Conservation (phyloP, 2,888 invertebrate genomes). For the Cepaea hortensis region DNA sequence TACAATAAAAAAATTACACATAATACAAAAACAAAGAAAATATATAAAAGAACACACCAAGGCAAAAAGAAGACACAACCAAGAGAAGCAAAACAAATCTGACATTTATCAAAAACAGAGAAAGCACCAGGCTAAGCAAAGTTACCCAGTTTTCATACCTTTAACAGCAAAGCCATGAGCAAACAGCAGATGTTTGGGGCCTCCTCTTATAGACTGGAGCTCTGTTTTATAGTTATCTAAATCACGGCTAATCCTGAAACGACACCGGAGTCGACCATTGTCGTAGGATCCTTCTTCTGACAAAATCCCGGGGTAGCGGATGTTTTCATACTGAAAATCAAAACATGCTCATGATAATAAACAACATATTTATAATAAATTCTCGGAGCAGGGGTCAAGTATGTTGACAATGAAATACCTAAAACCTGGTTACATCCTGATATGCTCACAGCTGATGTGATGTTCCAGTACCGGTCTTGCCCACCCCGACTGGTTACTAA, state of each 20-base stretch:
- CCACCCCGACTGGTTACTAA: too few relatives aligned
- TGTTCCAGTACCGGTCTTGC: too few relatives aligned
- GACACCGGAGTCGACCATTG: conserved; percentile 63
- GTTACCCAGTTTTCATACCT: conserved; percentile 46
- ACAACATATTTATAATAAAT: too few relatives aligned
- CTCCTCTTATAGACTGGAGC: conserved; percentile 54
- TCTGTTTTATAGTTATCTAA: conserved; percentile 24
- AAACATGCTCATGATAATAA: neutral
- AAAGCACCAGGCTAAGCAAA: neutral
- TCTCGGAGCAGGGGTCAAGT: too few relatives aligned
- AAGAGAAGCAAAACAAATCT: neutral
- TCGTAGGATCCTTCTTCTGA: conserved; percentile 63
- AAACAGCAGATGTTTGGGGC: conserved; percentile 63
- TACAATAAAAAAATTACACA: neutral
- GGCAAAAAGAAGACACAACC: neutral
- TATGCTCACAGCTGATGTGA: too few relatives aligned
- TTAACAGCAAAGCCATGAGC: conserved; percentile 62
- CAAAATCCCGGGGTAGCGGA: conserved; percentile 47
- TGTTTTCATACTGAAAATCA: conserved; percentile 14
- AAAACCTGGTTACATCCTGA: too few relatives aligned
- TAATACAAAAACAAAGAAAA: neutral
- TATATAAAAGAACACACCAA: neutral
- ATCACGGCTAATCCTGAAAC: conserved; percentile 54
- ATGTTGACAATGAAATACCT: too few relatives aligned
- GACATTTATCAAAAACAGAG: neutral